Base-by-base conservation (phyloP, 2,888 invertebrate genomes). In the Xestia rhomboidea region DNA sequence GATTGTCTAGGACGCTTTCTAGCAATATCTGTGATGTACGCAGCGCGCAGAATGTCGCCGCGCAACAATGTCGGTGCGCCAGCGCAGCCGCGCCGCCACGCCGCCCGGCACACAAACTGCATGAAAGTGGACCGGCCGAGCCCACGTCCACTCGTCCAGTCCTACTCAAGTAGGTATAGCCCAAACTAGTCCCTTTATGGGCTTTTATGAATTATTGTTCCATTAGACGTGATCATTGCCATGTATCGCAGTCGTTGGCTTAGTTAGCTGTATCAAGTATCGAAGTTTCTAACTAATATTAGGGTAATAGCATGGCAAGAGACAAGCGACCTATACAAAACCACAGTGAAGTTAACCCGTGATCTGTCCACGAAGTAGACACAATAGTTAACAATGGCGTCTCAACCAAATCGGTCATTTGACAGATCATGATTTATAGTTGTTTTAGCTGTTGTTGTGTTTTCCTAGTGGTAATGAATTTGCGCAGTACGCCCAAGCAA, bases 61-160 rank as follows among this genome's bases (percentile, higher is more conserved):
- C 64, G 91, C 90, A 88, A 89, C 91, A 89, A 89, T 88, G 86
- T 83, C 83, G 77, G 77, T 83, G 88, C 77, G 79, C 82, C 66
- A 51, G 82, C 72, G 79, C 70, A 62, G 62, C 11, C 63, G 68
- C 68, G 67, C 41, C 27, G 73, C 57, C 24, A 30, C 27, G 24
- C 60, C 71, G 41, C 62, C 63, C 91, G 93, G 91, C 93, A 93
- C 90, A 93, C 92, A 92, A 93, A 92, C 92, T 89, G 88, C 90
- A 92, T 79, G 95, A 94, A 95, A 95, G 94, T 95, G 90, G 93
- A 93, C 92, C 93, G 87, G 86, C 92, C 91, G 79, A 90, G 89
- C 91, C 91, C 88, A 89, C 75, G 27, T 77, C 76, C 77, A 82
- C 88, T 89, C 75, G 27, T 79, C 77, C 79, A 82, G 69, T 73